A percentile compares a stretch with the other conserved stretches of the same genome.
Evolutionary conservation across 2,888 invertebrate species (phyloP).

Genomic region (Drosophila niveifrons): DNA sequence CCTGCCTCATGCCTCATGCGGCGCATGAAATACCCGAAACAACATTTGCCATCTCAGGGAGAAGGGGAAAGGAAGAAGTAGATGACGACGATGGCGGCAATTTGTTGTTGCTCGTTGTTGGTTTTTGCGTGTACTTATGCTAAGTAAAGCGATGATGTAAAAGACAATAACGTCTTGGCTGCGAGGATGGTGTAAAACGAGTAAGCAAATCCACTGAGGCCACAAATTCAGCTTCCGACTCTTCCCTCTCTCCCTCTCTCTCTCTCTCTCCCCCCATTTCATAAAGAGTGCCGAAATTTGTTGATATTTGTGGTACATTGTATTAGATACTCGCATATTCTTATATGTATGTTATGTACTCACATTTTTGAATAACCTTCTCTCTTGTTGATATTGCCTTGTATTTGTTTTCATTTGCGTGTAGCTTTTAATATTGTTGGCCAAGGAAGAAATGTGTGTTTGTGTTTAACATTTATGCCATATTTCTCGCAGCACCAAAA

Average conservation of each 20-base stretch:
- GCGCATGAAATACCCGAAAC: slow-evolving; percentile 65
- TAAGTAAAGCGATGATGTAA: slow-evolving; percentile 81
- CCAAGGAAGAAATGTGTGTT: slow-evolving; percentile 23
- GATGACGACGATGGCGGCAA: slow-evolving; percentile 49
- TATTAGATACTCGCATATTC: slow-evolving; percentile 30
- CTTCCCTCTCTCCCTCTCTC: slow-evolving; percentile 1
- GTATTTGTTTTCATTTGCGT: slow-evolving; percentile 45
- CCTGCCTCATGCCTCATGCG: no score
- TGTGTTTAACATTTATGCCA: slow-evolving; percentile 35
- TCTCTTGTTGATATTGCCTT: slow-evolving; percentile 53
- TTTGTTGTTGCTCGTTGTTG: slow-evolving; percentile 66
- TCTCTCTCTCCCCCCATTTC: slow-evolving; percentile 44
- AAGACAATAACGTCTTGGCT: slow-evolving; percentile 66
- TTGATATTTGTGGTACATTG: slow-evolving; percentile 64
- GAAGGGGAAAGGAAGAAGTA: not conserved
- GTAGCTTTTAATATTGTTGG: slow-evolving; percentile 50
- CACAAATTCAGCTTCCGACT: slow-evolving; percentile 59
- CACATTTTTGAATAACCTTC: slow-evolving; percentile 50
- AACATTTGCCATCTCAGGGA: slow-evolving; percentile 32
- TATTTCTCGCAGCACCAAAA: slow-evolving; percentile 29
- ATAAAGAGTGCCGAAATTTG: slow-evolving; percentile 75
- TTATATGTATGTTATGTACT: not conserved
- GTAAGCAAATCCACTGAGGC: slow-evolving; percentile 68
- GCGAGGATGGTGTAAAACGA: slow-evolving; percentile 40
- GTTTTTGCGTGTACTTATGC: slow-evolving; percentile 71